Evolutionary conservation across 2,113 vertebrate genomes (phyloP).

Genomic region (Chinchilla lanigera): DNA sequence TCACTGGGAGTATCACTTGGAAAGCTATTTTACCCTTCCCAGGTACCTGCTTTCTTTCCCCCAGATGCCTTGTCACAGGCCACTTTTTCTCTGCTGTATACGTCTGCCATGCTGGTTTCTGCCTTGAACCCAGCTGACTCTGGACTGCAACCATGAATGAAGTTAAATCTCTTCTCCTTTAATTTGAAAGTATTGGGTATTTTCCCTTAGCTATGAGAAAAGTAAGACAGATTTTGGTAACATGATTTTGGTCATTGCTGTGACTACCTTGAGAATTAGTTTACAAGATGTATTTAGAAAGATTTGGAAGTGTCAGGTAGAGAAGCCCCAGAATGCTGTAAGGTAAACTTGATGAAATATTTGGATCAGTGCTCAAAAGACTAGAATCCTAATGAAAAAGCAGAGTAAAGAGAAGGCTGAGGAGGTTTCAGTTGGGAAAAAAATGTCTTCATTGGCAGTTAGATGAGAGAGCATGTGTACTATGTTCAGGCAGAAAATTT

Average conservation of each 20-base stretch:
- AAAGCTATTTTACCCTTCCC: neutral
- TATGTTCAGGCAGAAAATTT: neutral
- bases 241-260: neutral
- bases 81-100: neutral
- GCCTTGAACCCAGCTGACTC: neutral
- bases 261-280: neutral
- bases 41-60: neutral
- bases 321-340: neutral
- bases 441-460: neutral
- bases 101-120: neutral
- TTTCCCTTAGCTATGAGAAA: no score
- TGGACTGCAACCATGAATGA: neutral
- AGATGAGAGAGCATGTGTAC: neutral
- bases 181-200: neutral
- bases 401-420: neutral
- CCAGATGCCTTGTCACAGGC: neutral
- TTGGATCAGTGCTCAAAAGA: neutral
- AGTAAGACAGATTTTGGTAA: neutral
- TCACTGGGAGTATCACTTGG: neutral
- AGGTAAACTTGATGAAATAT: neutral
- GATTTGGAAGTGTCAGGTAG: neutral
- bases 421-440: neutral
- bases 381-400: neutral
- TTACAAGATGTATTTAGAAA: neutral
- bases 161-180: neutral